A percentile compares a stretch with the other conserved stretches of the same genome.
phyloP scores from a whole-genome alignment of 2,797 vertebrate species.

The Semotilus atromaculatus region DNA sequence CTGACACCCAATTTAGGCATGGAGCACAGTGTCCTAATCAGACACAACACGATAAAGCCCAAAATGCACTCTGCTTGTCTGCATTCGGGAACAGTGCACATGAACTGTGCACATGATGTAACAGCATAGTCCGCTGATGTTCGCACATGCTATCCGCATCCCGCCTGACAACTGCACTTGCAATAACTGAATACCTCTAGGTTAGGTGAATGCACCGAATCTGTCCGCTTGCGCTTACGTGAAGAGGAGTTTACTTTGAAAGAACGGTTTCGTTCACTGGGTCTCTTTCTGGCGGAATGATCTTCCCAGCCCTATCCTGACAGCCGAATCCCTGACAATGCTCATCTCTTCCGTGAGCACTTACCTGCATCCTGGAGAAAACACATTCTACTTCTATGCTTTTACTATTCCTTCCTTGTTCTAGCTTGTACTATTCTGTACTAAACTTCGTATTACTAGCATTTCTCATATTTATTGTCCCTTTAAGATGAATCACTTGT shows the following conservation, averaged over 20 bases:
- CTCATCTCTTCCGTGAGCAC: too few species aligned
- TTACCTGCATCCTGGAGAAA: too few species aligned
- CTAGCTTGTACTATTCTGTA: too few species aligned
- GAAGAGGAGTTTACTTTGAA: neutral
- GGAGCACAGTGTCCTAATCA: neutral
- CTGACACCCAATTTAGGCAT: neutral
- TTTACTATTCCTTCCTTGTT: too few species aligned
- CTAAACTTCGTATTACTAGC: too few species aligned
- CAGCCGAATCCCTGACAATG: neutral
- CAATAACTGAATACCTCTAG: neutral
- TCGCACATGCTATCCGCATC: neutral
- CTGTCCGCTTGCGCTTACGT: neutral
- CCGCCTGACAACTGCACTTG: too few species aligned
- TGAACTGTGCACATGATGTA: too few species aligned
- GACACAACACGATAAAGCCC: neutral
- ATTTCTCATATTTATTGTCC: too few species aligned
- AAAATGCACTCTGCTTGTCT: neutral
- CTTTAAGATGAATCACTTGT: too few species aligned
- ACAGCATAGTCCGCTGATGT: neutral
- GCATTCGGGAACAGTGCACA: neutral
- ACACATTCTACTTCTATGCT: too few species aligned
- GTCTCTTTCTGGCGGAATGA: neutral
- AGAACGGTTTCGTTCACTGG: neutral
- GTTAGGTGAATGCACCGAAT: neutral
- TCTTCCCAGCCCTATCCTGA: neutral